Conservation (phyloP, 2,797 vertebrate genomes). For the Coregonus suidteri region DNA sequence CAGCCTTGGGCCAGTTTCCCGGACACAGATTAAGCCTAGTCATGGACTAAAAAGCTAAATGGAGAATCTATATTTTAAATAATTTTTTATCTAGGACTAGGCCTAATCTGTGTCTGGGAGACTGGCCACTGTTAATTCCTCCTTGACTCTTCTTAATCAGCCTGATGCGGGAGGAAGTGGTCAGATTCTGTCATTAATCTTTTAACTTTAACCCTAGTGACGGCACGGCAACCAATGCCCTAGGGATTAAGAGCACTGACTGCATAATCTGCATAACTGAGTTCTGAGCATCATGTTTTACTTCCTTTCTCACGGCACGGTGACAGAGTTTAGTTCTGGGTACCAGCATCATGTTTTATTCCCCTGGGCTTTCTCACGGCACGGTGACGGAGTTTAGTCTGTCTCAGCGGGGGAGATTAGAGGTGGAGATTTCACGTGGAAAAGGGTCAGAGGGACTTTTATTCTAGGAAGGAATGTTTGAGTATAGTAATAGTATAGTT, state of each 20-base stretch:
- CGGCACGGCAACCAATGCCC: neutral
- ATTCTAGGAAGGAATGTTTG: neutral
- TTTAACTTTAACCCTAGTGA: neutral
- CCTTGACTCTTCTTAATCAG: neutral
- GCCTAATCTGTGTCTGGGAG: too few relatives aligned
- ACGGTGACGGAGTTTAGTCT: neutral
- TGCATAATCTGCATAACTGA: constrained; percentile 35
- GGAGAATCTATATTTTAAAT: too few relatives aligned
- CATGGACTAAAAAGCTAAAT: too few relatives aligned
- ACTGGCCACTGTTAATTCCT: neutral
- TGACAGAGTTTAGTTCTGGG: constrained; percentile 8
- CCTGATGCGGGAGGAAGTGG: neutral
- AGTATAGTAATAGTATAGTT: neutral
- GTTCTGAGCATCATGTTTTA: neutral
- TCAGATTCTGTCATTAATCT: constrained; percentile 18
- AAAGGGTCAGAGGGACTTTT: neutral
- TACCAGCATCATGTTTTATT: neutral
- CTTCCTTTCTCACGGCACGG: too few relatives aligned
- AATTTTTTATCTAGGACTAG: too few relatives aligned
- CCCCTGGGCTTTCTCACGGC: neutral
- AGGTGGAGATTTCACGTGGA: neutral
- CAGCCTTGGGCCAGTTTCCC: too few relatives aligned
- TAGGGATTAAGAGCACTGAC: constrained; percentile 10
- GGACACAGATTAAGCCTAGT: too few relatives aligned
- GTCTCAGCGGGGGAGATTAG: neutral